phyloP scores from a whole-genome alignment of 2,113 vertebrate species.

The Heliornis fulica region DNA sequence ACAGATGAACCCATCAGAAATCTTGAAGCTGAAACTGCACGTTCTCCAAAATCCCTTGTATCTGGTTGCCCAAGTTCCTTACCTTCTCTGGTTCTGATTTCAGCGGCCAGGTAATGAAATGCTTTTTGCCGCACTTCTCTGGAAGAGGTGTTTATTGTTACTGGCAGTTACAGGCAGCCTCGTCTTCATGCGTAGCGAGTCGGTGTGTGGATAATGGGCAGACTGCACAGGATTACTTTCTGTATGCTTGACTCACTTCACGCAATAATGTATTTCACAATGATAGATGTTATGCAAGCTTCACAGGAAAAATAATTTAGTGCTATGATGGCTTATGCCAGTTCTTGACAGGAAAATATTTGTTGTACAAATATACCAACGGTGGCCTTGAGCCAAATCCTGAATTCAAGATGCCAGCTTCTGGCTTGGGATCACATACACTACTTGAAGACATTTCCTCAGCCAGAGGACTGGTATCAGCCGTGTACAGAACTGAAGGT shows the following conservation, averaged over 20 bases:
- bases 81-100: neutral
- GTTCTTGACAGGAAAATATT: neutral
- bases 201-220: neutral
- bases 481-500: neutral
- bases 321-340: neutral
- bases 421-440: neutral
- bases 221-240: neutral
- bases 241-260: neutral
- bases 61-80: neutral
- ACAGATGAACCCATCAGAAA: neutral
- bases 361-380: neutral
- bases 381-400: neutral
- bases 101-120: neutral
- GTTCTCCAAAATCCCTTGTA: neutral
- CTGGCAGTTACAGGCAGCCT: accelerated
- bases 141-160: neutral
- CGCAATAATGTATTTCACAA: neutral
- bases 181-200: neutral
- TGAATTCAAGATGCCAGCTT: neutral
- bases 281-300: neutral
- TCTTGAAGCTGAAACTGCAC: neutral
- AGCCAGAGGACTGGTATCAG: neutral
- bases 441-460: neutral
- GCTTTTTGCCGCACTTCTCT: neutral
- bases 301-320: neutral